Evolutionary conservation across 2,113 vertebrate genomes (phyloP), one percentile per base, ranked within the genome.

Genomic region (Malurus melanocephalus): DNA sequence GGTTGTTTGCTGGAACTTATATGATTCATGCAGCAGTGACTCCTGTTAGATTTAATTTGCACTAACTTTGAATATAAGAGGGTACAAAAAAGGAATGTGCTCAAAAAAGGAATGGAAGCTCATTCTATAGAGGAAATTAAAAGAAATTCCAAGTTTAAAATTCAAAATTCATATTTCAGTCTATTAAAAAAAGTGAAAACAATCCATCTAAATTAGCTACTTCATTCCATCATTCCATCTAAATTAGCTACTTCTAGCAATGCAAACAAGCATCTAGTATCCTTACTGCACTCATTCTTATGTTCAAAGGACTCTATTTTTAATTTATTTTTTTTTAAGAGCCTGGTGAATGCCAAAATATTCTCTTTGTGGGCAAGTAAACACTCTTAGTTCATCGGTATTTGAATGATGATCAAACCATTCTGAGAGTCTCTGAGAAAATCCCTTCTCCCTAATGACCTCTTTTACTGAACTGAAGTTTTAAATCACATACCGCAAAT

Each of bases 331-430:
- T 65, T 77, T 64, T 43, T 71, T 14, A 28, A 38, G 32, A 72
- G 51, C 11, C 13, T 2, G 0, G 6, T 33, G 28, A 83, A 78
- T 7, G 16, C 64, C 75, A 85, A 91, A 82, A 71, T 92, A 85
- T 78, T 92, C n/a, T 85, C 52, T 78, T 85, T 92, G 18, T 86
- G 33, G 21, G 17, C 7, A 60, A 60, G 18, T 4, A 83, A 85
- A 42, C 16, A 45, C 8, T 76, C n/a, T 49, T 75, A 74, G 13
- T 86, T 88, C 62, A 67, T 91, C 42, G 61, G 32, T 51, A 68
- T 65, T 86, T 89, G 82, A 95, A 87, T 2, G 4, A 60, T 65
- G 76, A 91, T 88, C 76, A 91, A 91, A 88, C 65, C 7, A 65
- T 79, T 52, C 33, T 35, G 40, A 67, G 8, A 5, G 46, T 35